Percentiles rank a stretch among this genome's conserved stretches.
phyloP scores from a whole-genome alignment of 64 coral and sea anemone species.

The Actinia tenebrosa region DNA sequence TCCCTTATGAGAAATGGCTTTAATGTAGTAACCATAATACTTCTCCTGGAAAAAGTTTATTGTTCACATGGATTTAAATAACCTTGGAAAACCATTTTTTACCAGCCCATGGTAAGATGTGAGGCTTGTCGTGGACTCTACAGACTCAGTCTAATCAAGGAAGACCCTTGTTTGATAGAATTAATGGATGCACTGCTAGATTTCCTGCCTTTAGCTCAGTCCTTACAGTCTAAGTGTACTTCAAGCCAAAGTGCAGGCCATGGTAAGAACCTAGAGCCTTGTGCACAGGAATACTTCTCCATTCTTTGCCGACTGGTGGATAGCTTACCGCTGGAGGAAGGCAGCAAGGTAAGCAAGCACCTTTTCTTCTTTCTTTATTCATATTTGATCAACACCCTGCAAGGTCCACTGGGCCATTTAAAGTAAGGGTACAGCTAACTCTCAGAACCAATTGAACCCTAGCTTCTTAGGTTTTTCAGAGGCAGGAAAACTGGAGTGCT shows the following conservation, averaged over 20 bases:
- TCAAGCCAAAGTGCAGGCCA: neutral
- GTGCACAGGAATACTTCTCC: conserved; percentile 83
- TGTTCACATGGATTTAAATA: too few species aligned
- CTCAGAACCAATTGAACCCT: too few species aligned
- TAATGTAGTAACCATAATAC: neutral
- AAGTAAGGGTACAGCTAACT: too few species aligned
- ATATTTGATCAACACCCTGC: neutral
- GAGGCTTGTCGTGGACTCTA: conserved; percentile 95
- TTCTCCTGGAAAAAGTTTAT: too few species aligned
- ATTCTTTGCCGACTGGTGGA: conserved; percentile 89
- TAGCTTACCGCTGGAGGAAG: conserved; percentile 66
- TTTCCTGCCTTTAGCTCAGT: conserved; percentile 82
- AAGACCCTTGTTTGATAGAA: conserved; percentile 84
- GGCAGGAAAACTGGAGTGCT: too few species aligned
- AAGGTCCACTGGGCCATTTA: too few species aligned
- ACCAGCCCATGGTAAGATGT: conserved; percentile 68
- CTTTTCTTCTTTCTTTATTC: neutral
- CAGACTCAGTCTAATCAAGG: conserved; percentile 90
- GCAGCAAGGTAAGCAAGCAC: conserved; percentile 23
- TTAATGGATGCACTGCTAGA: conserved; percentile 90
- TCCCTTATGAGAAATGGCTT: neutral
- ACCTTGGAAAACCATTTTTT: neutral
- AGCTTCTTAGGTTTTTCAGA: too few species aligned
- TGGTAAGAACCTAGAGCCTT: conserved; percentile 53
- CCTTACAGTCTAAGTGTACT: conserved; percentile 62